Conservation (phyloP, 35 echinoderm and acorn worm genomes). For the Apostichopus californicus region DNA sequence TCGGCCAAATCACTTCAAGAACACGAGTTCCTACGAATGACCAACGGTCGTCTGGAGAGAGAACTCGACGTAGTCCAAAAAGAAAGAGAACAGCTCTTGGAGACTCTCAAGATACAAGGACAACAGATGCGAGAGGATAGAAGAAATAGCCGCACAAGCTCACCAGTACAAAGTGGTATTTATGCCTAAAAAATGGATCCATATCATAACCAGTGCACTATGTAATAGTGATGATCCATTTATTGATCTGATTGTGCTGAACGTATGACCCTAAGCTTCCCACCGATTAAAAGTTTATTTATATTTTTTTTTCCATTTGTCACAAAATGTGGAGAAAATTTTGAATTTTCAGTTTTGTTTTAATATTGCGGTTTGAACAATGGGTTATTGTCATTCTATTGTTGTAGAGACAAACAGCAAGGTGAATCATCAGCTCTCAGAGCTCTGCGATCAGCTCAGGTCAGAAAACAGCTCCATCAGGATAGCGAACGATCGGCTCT, state of each 20-base stretch:
- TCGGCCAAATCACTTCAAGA: constrained; percentile 33
- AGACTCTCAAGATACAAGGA: constrained; percentile 74
- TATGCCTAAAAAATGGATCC: not conserved
- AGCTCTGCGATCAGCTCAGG: constrained; percentile 71
- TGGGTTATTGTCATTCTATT: not conserved
- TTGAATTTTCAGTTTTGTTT: too few species aligned
- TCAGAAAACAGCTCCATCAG: constrained; percentile 74
- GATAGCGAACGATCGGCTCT: constrained; percentile 74
- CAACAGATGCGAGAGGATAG: constrained; percentile 53
- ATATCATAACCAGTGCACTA: too few species aligned
- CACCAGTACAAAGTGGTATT: constrained; percentile 1
- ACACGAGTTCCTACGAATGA: constrained; percentile 69
- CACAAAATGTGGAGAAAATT: too few species aligned
- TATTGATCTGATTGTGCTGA: too few species aligned
- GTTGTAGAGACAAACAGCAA: constrained; percentile 26
- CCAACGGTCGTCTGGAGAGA: constrained; percentile 73
- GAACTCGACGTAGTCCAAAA: constrained; percentile 78
- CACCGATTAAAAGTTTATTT: too few species aligned
- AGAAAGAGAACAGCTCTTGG: constrained; percentile 77
- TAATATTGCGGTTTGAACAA: too few species aligned
- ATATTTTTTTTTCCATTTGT: too few species aligned
- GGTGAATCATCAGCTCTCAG: constrained; percentile 42
- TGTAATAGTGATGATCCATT: too few species aligned
- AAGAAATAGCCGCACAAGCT: not conserved
- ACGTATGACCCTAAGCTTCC: too few species aligned